Base-by-base conservation (phyloP, 2,113 vertebrate species). In the Tor tambroides region DNA sequence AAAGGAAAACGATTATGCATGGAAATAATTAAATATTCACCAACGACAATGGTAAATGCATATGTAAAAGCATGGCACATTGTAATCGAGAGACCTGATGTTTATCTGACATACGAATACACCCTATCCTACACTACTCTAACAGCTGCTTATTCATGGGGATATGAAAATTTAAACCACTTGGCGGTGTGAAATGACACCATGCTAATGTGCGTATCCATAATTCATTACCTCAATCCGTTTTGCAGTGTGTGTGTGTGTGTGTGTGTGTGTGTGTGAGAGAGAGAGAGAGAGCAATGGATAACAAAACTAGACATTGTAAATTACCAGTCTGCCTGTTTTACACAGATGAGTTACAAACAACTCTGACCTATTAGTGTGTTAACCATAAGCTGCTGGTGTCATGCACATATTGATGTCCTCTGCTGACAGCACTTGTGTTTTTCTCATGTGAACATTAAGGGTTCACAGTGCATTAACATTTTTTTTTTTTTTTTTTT, bases 91-190 rank as follows among this genome's bases (percentile, higher is more conserved):
- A 80, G 10, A 19, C 23, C 2, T 61, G 2, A 21, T 2, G 49
- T 32, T 54, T 78, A 54, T 77, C 26, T 77, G 46, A 35, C 10
- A 35, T 79, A 32, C 1, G 10, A 56, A 59, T 54, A 54, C 76
- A 79, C 26, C 14, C 26, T 11, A 10, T 10, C 30, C 19, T 77
- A 28, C 12, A 78, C 15, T 74, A 78, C 76, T 17, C 69, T n/a
- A n/a, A 78, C 41, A 78, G 84, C 38, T 8, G 61, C 71, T 74
- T 41, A 19, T 71, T 69, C 80, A 82, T 11, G 54, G 51, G 21
- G 32, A 15, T 65, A 83, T 86, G 21, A 83, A 86, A 80, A 84
- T 85, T 61, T 88, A 71, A 88, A 79, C 72, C 28, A 32, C 56
- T 23, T 26, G 71, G 51, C 49, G 30, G 78, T 59, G 71, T 77